These are phyloP conservation scores for Theonella swinhoei DNA, from an alignment of 37 sponge, comb jelly and placozoan genomes.

Conservation along the genomic window DNA sequence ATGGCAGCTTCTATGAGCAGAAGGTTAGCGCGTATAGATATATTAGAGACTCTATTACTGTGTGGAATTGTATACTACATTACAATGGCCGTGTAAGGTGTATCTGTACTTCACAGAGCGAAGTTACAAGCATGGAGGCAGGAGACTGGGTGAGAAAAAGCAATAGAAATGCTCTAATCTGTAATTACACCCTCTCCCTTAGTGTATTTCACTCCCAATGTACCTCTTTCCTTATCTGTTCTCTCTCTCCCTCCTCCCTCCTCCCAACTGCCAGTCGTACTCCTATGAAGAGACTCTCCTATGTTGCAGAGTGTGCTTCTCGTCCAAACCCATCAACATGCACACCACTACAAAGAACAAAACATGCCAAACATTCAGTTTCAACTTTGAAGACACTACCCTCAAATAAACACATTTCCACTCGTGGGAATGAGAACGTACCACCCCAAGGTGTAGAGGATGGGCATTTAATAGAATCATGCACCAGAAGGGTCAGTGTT, in stretches of 20 bases:
- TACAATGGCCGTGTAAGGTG: too few relatives aligned
- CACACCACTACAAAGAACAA: not conserved
- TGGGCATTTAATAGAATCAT: too few relatives aligned
- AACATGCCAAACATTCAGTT: not conserved
- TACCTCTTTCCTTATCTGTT: not conserved
- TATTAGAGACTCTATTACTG: too few relatives aligned
- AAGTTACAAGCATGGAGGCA: slow-evolving; percentile 44
- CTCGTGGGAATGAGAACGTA: too few relatives aligned
- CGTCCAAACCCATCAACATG: not conserved
- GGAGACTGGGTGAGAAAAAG: slow-evolving; percentile 41
- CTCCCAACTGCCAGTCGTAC: slow-evolving; percentile 31
- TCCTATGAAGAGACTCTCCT: slow-evolving; percentile 65
- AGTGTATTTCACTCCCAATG: not conserved
- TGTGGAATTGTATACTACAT: too few relatives aligned
- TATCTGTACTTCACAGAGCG: too few relatives aligned
- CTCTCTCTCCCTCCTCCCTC: not conserved
- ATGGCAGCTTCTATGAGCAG: too few relatives aligned
- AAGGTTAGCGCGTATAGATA: too few relatives aligned
- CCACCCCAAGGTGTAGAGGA: too few relatives aligned
- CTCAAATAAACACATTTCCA: too few relatives aligned
- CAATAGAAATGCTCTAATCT: not conserved
- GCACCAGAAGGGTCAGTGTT: too few relatives aligned
- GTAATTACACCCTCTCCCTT: not conserved
- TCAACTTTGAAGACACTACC: too few relatives aligned
- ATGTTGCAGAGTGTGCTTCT: slow-evolving; percentile 9